Conservation (phyloP, 2,797 vertebrate species). For the Euphonia xanthogaster region DNA sequence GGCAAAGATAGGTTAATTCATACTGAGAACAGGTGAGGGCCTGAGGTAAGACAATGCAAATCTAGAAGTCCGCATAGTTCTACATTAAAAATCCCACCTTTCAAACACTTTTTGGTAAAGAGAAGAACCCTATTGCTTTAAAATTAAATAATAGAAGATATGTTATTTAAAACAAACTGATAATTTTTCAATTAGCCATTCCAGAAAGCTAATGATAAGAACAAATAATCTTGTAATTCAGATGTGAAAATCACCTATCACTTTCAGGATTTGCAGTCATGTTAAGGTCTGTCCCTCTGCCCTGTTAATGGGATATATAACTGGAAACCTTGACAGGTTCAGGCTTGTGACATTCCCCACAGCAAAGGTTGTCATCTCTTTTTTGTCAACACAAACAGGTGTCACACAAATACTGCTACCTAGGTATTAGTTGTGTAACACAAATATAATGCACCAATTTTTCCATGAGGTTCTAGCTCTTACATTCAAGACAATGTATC, state of each 20-base stretch:
- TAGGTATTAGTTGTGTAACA: not conserved
- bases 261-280: not conserved
- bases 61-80: not conserved
- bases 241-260: not conserved
- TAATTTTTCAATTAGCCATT: not conserved
- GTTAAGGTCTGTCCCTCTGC: not conserved
- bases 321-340: not conserved
- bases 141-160: not conserved
- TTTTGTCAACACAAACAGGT: not conserved
- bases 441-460: not conserved
- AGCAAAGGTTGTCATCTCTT: rapidly evolving
- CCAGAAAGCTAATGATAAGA: not conserved
- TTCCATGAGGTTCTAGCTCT: not conserved
- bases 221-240: not conserved
- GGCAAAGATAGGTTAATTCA: not conserved
- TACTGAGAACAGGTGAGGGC: not conserved
- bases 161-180: not conserved
- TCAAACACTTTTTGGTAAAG: not conserved
- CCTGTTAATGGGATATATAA: not conserved
- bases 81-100: not conserved
- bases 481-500: not conserved
- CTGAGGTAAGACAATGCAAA: not conserved
- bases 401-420: not conserved
- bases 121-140: not conserved
- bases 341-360: not conserved